Evolutionary conservation across 2,888 invertebrate genomes (phyloP).

Genomic region (Eubasilissa splendida): DNA sequence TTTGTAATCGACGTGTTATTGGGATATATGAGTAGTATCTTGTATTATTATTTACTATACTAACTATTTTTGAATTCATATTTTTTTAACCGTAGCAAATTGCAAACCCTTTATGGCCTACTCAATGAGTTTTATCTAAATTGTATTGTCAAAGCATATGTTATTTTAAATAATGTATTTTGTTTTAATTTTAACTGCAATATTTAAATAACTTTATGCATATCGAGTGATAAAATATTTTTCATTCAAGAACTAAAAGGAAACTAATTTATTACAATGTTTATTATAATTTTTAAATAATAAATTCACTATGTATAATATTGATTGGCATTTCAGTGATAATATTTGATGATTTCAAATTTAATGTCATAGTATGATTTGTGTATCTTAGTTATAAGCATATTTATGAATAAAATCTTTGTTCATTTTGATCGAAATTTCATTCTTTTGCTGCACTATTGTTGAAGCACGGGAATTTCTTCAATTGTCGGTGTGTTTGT

Average conservation of each 20-base stretch:
- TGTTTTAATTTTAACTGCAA: no score
- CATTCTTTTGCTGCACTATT: not conserved
- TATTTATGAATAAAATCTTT: constrained; percentile 12
- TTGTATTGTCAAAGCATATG: no score
- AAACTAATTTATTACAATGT: not conserved
- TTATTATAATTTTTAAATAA: not conserved
- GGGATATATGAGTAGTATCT: no score
- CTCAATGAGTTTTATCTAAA: no score
- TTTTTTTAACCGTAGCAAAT: no score
- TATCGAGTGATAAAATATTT: not conserved
- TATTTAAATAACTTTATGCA: not conserved
- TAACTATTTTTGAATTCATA: no score
- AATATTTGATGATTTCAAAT: not conserved
- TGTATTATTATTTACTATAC: no score
- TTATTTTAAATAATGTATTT: no score
- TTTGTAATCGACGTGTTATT: no score
- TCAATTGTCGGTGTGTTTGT: no score
- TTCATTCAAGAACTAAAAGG: not conserved
- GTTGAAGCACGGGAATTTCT: no score
- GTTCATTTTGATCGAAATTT: not conserved
- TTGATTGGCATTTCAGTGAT: constrained; percentile 8
- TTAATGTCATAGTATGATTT: constrained; percentile 5
- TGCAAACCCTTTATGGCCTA: no score
- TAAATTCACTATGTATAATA: constrained; percentile 1
- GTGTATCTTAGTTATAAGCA: not conserved